Conservation (phyloP, 2,113 vertebrate species). For the Coracopsis vasa region DNA sequence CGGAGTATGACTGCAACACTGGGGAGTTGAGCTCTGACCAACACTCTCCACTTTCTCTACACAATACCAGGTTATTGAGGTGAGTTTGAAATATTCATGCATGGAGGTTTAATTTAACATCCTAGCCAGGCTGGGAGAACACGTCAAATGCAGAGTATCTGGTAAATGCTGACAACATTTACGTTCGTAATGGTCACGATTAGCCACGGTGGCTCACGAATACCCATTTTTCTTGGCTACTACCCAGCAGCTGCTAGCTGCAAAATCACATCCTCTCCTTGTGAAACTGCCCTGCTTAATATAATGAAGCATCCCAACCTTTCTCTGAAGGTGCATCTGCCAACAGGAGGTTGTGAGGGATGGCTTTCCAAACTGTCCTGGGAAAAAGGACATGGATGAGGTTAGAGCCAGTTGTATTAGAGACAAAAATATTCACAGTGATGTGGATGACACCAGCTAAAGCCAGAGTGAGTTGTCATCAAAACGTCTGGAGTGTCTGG, state of each 20-base stretch:
- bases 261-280: not conserved
- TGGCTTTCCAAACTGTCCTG: not conserved
- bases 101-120: not conserved
- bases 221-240: not conserved
- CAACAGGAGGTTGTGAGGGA: not conserved
- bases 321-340: not conserved
- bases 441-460: not conserved
- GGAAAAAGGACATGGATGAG: not conserved
- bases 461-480: not conserved
- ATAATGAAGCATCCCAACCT: not conserved
- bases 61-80: not conserved
- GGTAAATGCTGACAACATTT: rapidly evolving
- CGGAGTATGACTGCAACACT: rapidly evolving
- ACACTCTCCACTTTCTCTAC: not conserved
- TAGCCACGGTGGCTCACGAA: not conserved
- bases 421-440: not conserved
- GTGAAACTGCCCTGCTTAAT: not conserved
- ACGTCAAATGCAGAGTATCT: not conserved
- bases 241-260: not conserved
- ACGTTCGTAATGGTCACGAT: rapidly evolving
- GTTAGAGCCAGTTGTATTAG: not conserved
- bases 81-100: not conserved
- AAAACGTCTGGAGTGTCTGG: not conserved
- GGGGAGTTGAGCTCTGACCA: not conserved
- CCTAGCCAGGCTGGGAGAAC: not conserved